phyloP scores from a whole-genome alignment of 2,113 vertebrate genomes.

The Myotis lucifugus region DNA sequence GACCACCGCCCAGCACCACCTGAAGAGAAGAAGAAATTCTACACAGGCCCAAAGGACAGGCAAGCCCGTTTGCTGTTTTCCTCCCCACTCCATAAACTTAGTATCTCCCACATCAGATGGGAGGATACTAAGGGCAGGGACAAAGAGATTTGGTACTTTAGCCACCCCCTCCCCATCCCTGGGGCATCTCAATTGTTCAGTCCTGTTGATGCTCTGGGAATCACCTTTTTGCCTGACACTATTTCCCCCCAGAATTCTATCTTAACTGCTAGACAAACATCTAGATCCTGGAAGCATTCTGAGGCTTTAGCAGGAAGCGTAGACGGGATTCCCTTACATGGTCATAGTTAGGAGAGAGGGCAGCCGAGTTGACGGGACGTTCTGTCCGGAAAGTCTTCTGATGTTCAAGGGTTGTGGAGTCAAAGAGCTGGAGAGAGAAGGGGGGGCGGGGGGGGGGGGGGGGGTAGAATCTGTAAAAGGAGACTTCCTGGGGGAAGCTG shows the following conservation, averaged over 20 bases:
- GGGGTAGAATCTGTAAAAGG: background rate
- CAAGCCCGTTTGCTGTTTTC: background rate
- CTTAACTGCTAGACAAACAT: background rate
- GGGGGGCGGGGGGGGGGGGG: background rate
- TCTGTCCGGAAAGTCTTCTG: conserved; percentile 97
- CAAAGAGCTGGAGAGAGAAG: conserved; percentile 89
- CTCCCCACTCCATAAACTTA: background rate
- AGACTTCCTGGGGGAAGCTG: background rate
- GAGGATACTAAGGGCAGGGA: background rate
- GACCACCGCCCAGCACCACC: conserved; percentile 98
- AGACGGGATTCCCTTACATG: conserved; percentile 87
- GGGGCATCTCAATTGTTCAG: background rate
- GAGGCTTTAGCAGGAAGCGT: background rate
- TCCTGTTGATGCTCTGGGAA: background rate
- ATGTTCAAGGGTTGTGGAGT: conserved; percentile 91
- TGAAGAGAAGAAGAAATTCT: conserved; percentile 40
- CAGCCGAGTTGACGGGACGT: conserved; percentile 96
- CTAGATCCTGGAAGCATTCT: background rate
- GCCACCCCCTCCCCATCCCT: background rate
- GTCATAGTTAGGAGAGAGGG: conserved; percentile 96
- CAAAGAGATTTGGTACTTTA: too few relatives aligned
- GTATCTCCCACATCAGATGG: background rate
- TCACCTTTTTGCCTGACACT: background rate
- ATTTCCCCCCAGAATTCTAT: too few relatives aligned
- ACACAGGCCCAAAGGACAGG: background rate